A percentile compares a stretch with the other conserved stretches of the same genome.
Conservation (phyloP, 2,797 vertebrate species). For the Halcyon chelicuti region DNA sequence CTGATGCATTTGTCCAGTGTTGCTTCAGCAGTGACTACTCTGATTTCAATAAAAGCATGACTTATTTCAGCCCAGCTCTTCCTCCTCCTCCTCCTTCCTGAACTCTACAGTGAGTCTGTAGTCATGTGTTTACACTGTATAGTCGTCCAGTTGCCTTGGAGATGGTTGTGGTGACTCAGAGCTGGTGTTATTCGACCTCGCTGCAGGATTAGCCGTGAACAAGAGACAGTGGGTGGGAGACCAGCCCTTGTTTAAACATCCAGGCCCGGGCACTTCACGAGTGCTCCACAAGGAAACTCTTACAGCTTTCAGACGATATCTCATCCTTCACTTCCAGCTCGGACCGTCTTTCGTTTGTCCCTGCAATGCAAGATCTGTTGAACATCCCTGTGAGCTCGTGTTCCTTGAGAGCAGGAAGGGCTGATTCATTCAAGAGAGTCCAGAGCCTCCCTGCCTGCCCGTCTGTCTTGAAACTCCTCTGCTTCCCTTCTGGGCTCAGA, state of each 20-base stretch:
- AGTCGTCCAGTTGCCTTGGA: constrained; percentile 41
- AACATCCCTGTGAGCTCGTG: not conserved
- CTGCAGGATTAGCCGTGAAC: constrained; percentile 41
- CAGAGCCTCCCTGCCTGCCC: not conserved
- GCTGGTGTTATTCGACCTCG: constrained; percentile 16
- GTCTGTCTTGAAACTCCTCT: not conserved
- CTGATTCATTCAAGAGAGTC: not conserved
- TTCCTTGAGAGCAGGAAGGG: not conserved
- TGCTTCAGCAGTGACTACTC: not conserved
- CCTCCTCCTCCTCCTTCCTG: constrained; percentile 33
- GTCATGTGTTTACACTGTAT: constrained; percentile 44
- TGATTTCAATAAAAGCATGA: not conserved
- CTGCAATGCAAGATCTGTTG: not conserved
- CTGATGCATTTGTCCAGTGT: not conserved
- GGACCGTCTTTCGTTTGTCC: not conserved
- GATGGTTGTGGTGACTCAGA: constrained; percentile 57
- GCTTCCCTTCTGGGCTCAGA: not conserved
- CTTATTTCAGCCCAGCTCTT: not conserved
- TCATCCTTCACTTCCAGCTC: not conserved
- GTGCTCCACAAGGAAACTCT: not conserved
- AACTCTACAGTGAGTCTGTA: not conserved
- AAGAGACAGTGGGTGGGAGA: constrained; percentile 23
- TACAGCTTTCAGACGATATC: not conserved
- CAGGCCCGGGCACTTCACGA: not conserved
- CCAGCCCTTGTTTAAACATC: constrained; percentile 15